Base-by-base conservation (phyloP, 2,888 invertebrate genomes). In the Arctia plantaginis region DNA sequence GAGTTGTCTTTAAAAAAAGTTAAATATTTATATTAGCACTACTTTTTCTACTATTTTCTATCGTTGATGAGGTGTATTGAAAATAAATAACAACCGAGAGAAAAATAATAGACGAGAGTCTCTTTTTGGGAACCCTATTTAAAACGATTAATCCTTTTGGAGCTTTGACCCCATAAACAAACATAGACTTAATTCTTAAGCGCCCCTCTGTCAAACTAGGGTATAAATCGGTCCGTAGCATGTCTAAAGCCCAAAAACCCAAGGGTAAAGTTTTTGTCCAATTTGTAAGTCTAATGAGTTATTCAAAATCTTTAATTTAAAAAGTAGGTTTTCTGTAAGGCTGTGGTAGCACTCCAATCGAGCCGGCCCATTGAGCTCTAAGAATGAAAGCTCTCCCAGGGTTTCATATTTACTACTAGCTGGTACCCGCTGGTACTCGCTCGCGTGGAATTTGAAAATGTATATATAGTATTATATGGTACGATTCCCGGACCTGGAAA, bases 151-250 rank as follows among this genome's bases (percentile, higher is more conserved):
- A 67, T 47, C 59, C 41, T 68, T 68, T 23, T 62, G 20, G 44
- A 44, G 18, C n/a, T 65, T 30, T 65, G 30, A 69, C 73, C 73
- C 73, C 39, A 51, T 64, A 39, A 30, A 64, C 51, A 73, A 73
- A 73, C 65, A 73, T 65, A 51, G 65, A 39, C 39, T 73, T 73
- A 69, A 73, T 44, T 35, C 35, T 69, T 73, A 67, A 59, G 55
- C 64, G 69, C 69, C 69, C 73, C 51, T 62, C 51, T 51, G 7
- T 27, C 2, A 62, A 62, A 30, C 7, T 18, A 8, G 62, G 18
- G 62, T 30, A 8, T 30, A 18, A 62, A 30, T 62, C 7, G 15
- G 18, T 62, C 62, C 62, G 30, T 62, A 30, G 62, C 15, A 30
- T 30, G 62, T 62, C 15, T 30, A 18, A 62, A 62, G 30, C 7